A percentile compares a stretch with the other conserved stretches of the same genome.
Evolutionary conservation across 2,797 vertebrate species (phyloP).

Genomic region (Megaceryle alcyon): DNA sequence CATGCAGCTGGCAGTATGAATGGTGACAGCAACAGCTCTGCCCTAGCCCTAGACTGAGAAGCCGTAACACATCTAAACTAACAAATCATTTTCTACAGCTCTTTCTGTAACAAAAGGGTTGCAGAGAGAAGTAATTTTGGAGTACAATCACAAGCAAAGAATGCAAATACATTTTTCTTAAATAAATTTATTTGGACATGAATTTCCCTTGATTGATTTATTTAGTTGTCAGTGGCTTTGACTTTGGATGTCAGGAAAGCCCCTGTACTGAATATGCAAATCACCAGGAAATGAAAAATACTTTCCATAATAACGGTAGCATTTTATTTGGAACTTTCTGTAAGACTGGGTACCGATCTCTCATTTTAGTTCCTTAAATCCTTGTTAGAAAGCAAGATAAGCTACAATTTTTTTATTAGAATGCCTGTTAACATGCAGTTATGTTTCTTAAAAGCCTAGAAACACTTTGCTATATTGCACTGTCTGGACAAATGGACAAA

Average conservation of each 20-base stretch:
- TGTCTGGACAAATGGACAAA: neutral
- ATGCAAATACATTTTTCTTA: neutral
- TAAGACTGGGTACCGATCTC: neutral
- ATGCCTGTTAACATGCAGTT: neutral
- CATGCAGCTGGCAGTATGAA: neutral
- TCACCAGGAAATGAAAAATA: neutral
- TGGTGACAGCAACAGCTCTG: neutral
- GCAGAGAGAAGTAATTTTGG: neutral
- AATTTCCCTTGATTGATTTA: neutral
- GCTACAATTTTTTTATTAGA: neutral
- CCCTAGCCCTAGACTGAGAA: neutral
- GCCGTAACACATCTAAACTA: neutral
- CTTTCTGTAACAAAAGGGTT: neutral
- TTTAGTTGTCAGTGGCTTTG: neutral
- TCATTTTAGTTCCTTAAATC: neutral
- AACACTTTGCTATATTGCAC: neutral
- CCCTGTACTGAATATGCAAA: neutral
- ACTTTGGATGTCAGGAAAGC: neutral
- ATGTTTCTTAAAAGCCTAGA: neutral
- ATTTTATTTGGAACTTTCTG: neutral
- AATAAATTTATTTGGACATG: neutral
- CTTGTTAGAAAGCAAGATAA: neutral
- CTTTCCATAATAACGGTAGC: neutral
- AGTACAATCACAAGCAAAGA: neutral
- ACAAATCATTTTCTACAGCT: neutral